phyloP scores from a whole-genome alignment of 2,888 invertebrate genomes.

The Hyalella azteca region DNA sequence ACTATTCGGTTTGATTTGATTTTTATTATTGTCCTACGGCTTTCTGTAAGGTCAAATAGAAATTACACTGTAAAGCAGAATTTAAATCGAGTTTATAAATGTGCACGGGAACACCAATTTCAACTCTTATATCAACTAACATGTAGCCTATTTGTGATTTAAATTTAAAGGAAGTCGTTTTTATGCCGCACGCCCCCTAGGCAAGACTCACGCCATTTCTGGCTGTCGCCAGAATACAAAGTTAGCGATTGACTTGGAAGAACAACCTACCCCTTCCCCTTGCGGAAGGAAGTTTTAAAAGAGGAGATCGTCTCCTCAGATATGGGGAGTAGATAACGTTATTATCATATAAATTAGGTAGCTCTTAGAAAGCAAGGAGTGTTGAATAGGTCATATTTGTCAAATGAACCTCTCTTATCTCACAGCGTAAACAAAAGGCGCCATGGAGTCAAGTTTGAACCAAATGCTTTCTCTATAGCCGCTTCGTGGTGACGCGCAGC shows the following conservation, averaged over 20 bases:
- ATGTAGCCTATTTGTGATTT: too few species aligned
- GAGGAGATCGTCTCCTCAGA: conserved; percentile 7
- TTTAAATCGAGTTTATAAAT: too few species aligned
- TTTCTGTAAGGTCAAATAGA: too few species aligned
- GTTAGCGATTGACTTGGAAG: background rate
- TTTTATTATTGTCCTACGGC: too few species aligned
- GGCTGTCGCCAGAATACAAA: conserved; percentile 6
- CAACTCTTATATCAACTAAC: too few species aligned
- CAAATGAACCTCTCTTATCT: conserved; percentile 30
- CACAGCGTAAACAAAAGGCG: conserved; percentile 26
- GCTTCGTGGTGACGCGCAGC: background rate
- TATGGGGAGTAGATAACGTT: conserved; percentile 7
- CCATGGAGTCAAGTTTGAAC: background rate
- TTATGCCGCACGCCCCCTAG: too few species aligned
- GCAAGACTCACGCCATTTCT: conserved; percentile 2
- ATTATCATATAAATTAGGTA: conserved; percentile 20
- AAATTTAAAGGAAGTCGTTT: too few species aligned
- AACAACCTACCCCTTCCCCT: too few species aligned
- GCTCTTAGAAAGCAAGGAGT: conserved; percentile 2
- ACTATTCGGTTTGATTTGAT: too few species aligned
- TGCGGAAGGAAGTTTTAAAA: conserved; percentile 2
- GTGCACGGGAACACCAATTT: too few species aligned
- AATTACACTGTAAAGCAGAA: too few species aligned
- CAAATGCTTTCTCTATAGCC: background rate
- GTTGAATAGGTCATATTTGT: conserved; percentile 33